Base-by-base conservation (phyloP, 2,113 vertebrate species). In the Passer domesticus region DNA sequence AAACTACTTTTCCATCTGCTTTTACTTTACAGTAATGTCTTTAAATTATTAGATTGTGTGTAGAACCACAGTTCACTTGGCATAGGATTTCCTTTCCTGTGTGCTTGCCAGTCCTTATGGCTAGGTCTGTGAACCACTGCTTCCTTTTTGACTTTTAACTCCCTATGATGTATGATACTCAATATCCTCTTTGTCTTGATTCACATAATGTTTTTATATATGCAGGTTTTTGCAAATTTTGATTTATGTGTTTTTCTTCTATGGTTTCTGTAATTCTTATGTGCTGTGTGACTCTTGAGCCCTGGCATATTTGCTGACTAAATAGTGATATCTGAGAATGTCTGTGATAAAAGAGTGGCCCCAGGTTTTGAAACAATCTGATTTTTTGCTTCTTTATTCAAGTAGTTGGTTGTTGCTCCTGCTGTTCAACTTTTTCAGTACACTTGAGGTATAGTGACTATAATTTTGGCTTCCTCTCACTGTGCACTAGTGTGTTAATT, bases 1-100 rank as follows among this genome's bases (percentile, higher is more conserved):
- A 74, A 83, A 55, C 59, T 84, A 18, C 27, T 89, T 95, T 94
- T 89, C 77, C 93, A 94, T 96, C 88, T 97, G 94, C 52, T 94
- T 95, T 96, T 90, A 87, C 72, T 95, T 96, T 93, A 41, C 39
- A 93, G 41, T 78, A 72, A 58, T 81, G 35, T 95, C 72, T 89
- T 75, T 81, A 81, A 92, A 94, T 86, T n/a, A 86, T 88, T 91
- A 93, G 68, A 86, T 56, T 94, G 55, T 0, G 0, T 70, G 67
- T 70, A 91, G 94, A 86, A 55, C 91, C 82, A 58, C 64, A 75
- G 50, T 82, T 83, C 56, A 33, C 52, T 90, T 90, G 96, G 85
- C 90, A 64, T 25, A 81, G 85, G 49, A 55, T 74, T 92, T 90
- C 47, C 76, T 90, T 90, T 94, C 46, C n/a, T 83, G 31, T 80